Conservation (phyloP, 2,113 vertebrate genomes). For the Ictidomys tridecemlineatus region DNA sequence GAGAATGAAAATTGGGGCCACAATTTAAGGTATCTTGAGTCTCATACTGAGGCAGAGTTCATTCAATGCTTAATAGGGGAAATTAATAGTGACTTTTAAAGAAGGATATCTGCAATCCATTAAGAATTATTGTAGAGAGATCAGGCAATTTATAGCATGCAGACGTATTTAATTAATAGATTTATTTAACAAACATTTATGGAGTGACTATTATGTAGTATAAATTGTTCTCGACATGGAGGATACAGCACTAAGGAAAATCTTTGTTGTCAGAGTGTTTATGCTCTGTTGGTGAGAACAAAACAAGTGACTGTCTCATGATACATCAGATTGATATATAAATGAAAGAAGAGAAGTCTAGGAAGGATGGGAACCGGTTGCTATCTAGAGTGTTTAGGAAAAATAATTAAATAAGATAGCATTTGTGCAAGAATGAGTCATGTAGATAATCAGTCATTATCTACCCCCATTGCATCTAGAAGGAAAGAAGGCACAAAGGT, state of each 20-base stretch:
- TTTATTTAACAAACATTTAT: neutral
- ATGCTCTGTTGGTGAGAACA: neutral
- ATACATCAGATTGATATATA: rapidly evolving
- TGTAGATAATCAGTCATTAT: no score
- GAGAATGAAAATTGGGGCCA: neutral
- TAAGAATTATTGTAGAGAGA: neutral
- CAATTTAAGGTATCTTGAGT: neutral
- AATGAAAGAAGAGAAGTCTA: neutral
- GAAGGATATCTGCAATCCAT: neutral
- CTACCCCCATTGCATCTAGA: neutral
- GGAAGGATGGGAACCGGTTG: no score
- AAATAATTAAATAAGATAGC: neutral
- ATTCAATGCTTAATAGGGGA: neutral
- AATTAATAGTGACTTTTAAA: neutral
- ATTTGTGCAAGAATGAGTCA: neutral
- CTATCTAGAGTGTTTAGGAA: neutral
- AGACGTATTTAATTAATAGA: neutral
- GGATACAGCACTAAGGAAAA: neutral
- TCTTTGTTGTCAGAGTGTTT: neutral
- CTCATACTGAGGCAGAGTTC: neutral
- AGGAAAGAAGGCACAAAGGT: neutral
- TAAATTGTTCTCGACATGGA: neutral
- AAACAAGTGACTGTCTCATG: neutral
- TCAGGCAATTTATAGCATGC: neutral
- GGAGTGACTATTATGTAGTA: neutral